Percentiles rank a stretch among this genome's conserved stretches.
Evolutionary conservation across 2,888 invertebrate species (phyloP).

Genomic region (Leptothorax acervorum): DNA sequence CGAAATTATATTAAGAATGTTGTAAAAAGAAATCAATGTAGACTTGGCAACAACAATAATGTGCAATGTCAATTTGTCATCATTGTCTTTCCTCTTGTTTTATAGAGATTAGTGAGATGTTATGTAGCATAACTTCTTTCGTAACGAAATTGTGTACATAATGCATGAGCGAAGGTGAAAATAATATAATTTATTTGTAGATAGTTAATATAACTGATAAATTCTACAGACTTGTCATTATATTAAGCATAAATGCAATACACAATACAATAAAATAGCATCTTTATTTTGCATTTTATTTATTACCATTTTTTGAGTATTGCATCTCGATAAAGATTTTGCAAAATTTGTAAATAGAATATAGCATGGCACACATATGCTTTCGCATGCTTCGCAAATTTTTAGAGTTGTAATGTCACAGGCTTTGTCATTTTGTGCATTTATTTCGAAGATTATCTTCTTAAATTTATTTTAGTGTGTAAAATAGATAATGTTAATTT

Average conservation of each 20-base stretch:
- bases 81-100: neutral
- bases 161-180: neutral
- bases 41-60: neutral
- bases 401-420: neutral
- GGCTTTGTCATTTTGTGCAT: constrained; percentile 7
- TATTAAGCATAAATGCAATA: neutral
- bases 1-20: neutral
- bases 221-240: neutral
- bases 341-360: constrained; percentile 28
- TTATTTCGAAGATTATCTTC: constrained; percentile 6
- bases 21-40: constrained; percentile 13
- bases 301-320: neutral
- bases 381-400: constrained; percentile 36
- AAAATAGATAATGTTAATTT: neutral
- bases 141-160: neutral
- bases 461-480: neutral
- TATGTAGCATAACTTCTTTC: neutral
- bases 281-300: neutral
- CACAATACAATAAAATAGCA: constrained; percentile 7
- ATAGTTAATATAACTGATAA: neutral
- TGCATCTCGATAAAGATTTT: neutral
- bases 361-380: constrained; percentile 6
- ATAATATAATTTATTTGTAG: constrained; percentile 24
- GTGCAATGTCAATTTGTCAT: neutral
- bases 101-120: neutral